These are phyloP conservation scores for Neodiprion lecontei DNA, from an alignment of 1,140 invertebrate species.

Conservation along the genomic window DNA sequence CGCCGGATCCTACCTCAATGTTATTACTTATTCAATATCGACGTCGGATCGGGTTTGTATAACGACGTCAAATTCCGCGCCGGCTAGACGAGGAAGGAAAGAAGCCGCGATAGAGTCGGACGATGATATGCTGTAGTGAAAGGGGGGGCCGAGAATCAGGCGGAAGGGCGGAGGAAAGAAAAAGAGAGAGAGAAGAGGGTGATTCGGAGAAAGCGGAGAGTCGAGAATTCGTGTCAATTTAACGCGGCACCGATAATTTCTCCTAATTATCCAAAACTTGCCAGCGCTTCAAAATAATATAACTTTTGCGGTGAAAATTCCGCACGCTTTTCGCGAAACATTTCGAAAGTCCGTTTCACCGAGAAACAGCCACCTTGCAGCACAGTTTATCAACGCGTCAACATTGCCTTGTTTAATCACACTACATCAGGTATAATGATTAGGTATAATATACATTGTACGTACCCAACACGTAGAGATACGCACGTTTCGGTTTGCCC, in stretches of 20 bases:
- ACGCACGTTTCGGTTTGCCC: no score
- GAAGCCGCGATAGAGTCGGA: background rate
- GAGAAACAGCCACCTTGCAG: no score
- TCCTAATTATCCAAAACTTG: background rate
- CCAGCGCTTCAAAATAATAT: background rate
- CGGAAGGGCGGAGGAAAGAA: background rate
- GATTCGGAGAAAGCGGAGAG: background rate
- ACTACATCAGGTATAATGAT: no score
- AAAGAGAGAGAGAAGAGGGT: background rate
- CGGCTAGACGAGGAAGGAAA: background rate
- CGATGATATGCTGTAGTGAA: no score
- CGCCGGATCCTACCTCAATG: background rate
- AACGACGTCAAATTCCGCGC: background rate
- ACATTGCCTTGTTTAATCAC: no score
- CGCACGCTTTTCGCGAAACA: no score
- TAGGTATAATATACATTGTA: no score
- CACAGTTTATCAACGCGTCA: no score
- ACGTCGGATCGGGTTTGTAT: background rate
- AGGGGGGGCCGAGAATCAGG: background rate
- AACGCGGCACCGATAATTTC: background rate
- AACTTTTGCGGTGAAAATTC: no score
- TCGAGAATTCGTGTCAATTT: background rate
- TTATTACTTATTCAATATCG: conserved; percentile 2
- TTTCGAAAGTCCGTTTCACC: no score
- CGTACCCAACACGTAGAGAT: no score